These are phyloP conservation scores for Arrhamphus sclerolepis DNA, from an alignment of 2,797 vertebrate genomes.

Conservation along the genomic window DNA sequence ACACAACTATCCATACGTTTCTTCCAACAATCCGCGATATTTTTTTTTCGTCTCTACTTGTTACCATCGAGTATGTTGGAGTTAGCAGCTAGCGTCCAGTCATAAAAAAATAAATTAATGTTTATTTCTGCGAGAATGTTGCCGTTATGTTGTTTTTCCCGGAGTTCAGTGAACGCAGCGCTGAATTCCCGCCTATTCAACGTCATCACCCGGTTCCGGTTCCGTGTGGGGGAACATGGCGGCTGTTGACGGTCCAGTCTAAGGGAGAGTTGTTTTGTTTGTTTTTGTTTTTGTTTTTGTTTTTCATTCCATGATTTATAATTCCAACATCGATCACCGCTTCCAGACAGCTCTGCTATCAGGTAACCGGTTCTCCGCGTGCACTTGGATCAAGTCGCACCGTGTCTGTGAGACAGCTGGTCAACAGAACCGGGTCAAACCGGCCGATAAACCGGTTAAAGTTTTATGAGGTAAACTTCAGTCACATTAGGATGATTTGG, in stretches of 20 bases:
- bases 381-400: no score
- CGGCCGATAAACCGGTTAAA: background rate
- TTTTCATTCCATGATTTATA: background rate
- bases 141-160: background rate
- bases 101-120: no score
- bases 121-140: background rate
- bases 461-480: background rate
- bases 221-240: conserved; percentile 64
- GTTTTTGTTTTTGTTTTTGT: no score
- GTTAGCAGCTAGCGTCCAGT: no score
- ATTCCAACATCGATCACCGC: background rate
- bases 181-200: conserved; percentile 9
- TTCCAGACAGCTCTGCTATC: no score
- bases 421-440: conserved; percentile 5
- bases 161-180: conserved; percentile 5
- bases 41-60: no score
- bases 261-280: no score
- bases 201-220: background rate
- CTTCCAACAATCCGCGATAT: no score
- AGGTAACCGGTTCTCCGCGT: no score
- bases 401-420: background rate
- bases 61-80: no score
- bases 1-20: no score
- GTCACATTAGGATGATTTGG: no score
- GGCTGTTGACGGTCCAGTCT: conserved; percentile 7